These are phyloP conservation scores for Clupea harengus DNA, from an alignment of 2,113 vertebrate species.

Conservation along the genomic window DNA sequence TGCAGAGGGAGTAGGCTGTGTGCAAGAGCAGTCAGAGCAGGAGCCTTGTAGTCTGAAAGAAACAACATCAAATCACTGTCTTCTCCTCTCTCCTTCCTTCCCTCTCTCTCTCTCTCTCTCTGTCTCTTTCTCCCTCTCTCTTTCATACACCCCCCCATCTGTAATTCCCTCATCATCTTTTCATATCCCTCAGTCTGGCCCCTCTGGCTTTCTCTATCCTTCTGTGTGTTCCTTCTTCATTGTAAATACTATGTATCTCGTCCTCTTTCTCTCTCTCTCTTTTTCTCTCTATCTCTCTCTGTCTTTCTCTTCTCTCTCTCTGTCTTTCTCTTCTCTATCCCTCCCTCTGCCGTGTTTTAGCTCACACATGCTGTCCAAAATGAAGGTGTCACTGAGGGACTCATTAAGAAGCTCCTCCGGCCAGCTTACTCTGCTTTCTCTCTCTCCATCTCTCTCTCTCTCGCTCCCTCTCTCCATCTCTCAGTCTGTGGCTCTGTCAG, in stretches of 20 bases:
- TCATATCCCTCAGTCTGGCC: neutral
- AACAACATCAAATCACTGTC: neutral
- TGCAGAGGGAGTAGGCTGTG: neutral
- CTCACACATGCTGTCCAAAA: neutral
- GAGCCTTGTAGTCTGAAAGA: neutral
- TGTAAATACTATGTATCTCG: neutral
- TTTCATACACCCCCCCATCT: neutral
- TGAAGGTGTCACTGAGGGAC: neutral
- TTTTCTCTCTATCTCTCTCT: neutral
- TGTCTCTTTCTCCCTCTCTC: neutral
- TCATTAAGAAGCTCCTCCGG: neutral
- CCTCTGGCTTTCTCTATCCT: neutral
- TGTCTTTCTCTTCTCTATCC: constrained; percentile 14
- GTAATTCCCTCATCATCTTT: neutral
- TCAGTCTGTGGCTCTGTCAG: constrained; percentile 20
- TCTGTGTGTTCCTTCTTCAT: neutral
- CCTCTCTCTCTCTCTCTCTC: neutral
- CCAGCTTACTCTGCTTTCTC: neutral
- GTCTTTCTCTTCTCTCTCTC: neutral
- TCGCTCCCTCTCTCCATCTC: neutral
- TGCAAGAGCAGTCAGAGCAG: too few species aligned
- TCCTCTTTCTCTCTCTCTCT: neutral
- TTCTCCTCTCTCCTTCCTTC: neutral
- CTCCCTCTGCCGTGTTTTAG: neutral
- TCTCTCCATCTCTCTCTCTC: neutral